Evolutionary conservation across 2,797 vertebrate genomes (phyloP), one percentile per base, ranked within the genome.

Genomic region (Moxostoma hubbsi): DNA sequence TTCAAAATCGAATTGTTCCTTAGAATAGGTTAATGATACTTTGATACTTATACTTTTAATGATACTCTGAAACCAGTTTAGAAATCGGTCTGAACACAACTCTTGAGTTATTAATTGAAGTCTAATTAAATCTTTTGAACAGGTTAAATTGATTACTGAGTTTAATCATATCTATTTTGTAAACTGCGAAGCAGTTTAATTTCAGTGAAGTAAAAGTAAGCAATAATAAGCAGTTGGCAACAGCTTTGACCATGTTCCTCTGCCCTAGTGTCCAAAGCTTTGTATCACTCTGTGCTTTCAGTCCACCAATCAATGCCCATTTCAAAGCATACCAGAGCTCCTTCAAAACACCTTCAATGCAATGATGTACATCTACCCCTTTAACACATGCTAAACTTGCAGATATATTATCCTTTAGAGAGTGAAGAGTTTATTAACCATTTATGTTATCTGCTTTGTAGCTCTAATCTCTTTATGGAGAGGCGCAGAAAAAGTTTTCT

Each of bases 321-420:
- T 61, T 77, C 24, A 45, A 51, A 59, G 53, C 46, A 5, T n/a
- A 50, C 53, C 53, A 59, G 54, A 11, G 64, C 36, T 36, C 36
- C 36, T 36, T 36, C 36, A 36, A 36, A 4, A 36, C 36, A 36
- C 36, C 36, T 36, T 36, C 36, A 36, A 36, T 36, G 36, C 54
- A 63, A 15, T 46, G n/a, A 47, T 15, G 18, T 59, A 43, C 45
- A 15, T 68, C 13, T 36, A 68, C 18, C 11, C 18, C 18, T 67
- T 76, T 50, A 59, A 59, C 64, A 68, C 64, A 54, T 67, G 45
- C 54, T 12, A 68, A 59, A 49, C 65, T 36, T 77, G 55, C 55
- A 77, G 54, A 68, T 59, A 18, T 67, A 54, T 68, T 59, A 59
- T 13, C 64, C 65, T 69, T 58, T 13, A 68, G 46, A 58, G 18